Evolutionary conservation across 2,888 invertebrate species (phyloP).

Genomic region (Ophraella communa): DNA sequence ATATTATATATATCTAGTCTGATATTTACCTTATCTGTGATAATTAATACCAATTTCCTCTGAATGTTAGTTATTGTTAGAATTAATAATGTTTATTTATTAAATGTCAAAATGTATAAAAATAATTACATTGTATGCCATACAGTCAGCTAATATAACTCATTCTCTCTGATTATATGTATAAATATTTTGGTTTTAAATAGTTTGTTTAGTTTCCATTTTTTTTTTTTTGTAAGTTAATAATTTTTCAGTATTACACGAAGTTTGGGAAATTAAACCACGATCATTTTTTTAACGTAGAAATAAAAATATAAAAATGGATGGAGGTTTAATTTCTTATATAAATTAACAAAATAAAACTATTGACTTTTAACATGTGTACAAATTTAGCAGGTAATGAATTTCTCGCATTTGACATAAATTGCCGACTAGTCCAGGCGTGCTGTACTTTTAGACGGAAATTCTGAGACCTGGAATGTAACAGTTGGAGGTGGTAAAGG

Average conservation of each 20-base stretch:
- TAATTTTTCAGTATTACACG: no score
- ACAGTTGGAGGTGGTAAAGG: no score
- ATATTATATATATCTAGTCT: constrained; percentile 50
- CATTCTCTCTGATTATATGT: neutral
- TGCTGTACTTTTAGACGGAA: no score
- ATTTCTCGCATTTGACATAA: no score
- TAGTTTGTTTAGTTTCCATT: neutral
- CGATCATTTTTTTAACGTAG: no score
- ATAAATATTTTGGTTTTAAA: neutral
- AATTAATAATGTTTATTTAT: constrained; percentile 7
- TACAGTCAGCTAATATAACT: neutral
- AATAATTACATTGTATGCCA: neutral
- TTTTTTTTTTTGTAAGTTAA: neutral
- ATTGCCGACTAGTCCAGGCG: no score
- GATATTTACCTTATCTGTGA: constrained; percentile 60
- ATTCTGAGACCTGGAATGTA: no score
- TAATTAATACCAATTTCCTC: constrained; percentile 60
- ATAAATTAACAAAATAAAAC: no score
- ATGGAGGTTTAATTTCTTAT: no score
- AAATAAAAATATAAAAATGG: no score
- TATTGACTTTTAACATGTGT: no score
- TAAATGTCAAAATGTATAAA: constrained; percentile 10
- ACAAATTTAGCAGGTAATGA: no score
- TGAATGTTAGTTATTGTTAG: constrained; percentile 29
- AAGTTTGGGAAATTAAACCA: neutral